Evolutionary conservation across 2,888 invertebrate genomes (phyloP), one percentile per base, ranked within the genome.

Genomic region (Pachymerium ferrugineum): DNA sequence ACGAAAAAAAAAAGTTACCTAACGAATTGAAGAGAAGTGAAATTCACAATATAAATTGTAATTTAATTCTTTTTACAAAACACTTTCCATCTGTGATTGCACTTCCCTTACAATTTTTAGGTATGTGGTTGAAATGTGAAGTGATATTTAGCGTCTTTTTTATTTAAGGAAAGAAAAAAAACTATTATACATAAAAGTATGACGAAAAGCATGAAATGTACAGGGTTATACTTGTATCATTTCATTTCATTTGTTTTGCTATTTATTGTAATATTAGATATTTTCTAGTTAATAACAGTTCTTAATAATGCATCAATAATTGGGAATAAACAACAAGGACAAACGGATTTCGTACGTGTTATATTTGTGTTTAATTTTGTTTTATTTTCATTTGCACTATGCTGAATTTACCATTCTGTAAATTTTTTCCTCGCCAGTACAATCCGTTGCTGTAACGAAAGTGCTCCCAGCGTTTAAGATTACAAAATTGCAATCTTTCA

Each of bases 161-260:
- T 28, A 54, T 54, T 54, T 54, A 54, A 54, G 54, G 54, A 28
- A 54, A 54, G 54, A 54, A 22, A 47, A 54, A 54, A 25, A 54
- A n/a, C n/a, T 54, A 54, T 25, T 14, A 16, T 16, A 54, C n/a
- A n/a, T n/a, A 54, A 54, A 54, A 54, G 54, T 54, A 54, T 54
- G 54, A 25, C 28, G 22, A 54, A 54, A 28, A 54, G 54, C 28
- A 28, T 54, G 54, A 54, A 54, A 54, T 25, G 54, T 54, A 54
- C 54, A 54, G 54, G 54, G 54, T 54, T 54, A 54, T 54, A 54
- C 54, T 54, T 54, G 54, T 54, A 54, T 54, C 54, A 54, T 54
- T 54, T 54, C 54, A 54, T 54, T 54, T 54, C 28, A 54, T 54
- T 54, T 28, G 25, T 54, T 54, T 54, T 22, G 54, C 54, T 54